Conservation (phyloP, 64 coral and sea anemone genomes). For the Stichodactyla helianthus region DNA sequence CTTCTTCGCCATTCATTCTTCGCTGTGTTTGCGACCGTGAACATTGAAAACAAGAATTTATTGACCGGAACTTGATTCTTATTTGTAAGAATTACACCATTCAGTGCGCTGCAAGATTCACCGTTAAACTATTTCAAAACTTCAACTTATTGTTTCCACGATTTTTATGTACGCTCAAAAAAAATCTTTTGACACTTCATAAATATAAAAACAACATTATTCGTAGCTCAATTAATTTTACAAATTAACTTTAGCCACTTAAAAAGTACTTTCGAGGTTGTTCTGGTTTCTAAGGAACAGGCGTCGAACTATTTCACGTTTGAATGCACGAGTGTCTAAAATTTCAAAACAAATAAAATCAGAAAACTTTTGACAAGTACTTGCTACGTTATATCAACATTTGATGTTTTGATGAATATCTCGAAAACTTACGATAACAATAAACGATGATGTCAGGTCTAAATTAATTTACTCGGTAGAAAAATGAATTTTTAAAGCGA, state of each 20-base stretch:
- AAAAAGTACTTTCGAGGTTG: background rate
- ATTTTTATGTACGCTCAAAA: background rate
- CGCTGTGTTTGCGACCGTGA: background rate
- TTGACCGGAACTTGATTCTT: background rate
- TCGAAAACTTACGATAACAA: background rate
- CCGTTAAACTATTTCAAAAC: background rate
- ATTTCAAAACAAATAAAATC: slow-evolving; percentile 8
- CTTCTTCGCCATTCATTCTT: slow-evolving; percentile 6
- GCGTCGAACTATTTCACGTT: slow-evolving; percentile 1
- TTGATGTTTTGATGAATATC: background rate
- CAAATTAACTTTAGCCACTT: background rate
- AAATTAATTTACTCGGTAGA: background rate
- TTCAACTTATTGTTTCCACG: background rate
- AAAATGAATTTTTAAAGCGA: background rate
- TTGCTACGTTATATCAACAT: background rate
- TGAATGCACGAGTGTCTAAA: background rate
- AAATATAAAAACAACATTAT: background rate
- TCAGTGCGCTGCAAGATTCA: background rate
- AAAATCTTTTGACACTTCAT: background rate
- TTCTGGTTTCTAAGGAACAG: slow-evolving; percentile 4
- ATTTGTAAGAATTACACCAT: background rate
- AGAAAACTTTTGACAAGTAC: background rate
- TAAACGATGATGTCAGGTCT: background rate
- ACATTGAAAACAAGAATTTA: background rate
- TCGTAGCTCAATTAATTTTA: background rate